phyloP scores from a whole-genome alignment of 2,888 invertebrate genomes.

The Cataglyphis albicans region DNA sequence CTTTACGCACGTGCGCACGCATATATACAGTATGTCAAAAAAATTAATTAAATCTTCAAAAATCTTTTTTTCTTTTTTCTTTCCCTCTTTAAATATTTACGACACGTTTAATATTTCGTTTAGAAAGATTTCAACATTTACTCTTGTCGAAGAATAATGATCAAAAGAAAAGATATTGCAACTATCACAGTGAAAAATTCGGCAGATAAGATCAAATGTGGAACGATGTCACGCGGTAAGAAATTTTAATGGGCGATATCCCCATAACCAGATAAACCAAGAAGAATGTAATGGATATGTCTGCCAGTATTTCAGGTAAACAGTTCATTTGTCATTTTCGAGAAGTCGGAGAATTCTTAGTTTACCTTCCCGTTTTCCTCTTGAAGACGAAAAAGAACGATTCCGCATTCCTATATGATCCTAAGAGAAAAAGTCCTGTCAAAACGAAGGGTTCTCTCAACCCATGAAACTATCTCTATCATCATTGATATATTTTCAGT shows the following conservation, averaged over 20 bases:
- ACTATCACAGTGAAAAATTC: conserved; percentile 63
- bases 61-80: neutral
- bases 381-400: conserved; percentile 45
- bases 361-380: conserved; percentile 11
- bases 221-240: conserved; percentile 74
- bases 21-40: neutral
- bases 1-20: neutral
- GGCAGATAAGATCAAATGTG: conserved; percentile 66
- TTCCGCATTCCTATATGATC: conserved; percentile 47
- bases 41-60: neutral
- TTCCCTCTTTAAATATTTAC: neutral
- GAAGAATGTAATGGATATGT: conserved; percentile 76
- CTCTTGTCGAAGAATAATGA: neutral
- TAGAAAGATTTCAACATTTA: neutral
- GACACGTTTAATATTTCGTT: neutral
- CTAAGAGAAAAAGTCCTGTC: conserved; percentile 72
- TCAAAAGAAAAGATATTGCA: conserved; percentile 4
- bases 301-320: conserved; percentile 77
- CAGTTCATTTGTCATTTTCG: conserved; percentile 82
- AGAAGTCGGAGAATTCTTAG: conserved; percentile 24
- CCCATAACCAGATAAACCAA: conserved; percentile 64
- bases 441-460: conserved; percentile 63
- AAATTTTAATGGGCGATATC: conserved; percentile 79
- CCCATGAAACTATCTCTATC: conserved; percentile 44
- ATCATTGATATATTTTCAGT: conserved; percentile 71